These are phyloP conservation scores for Gambusia yucatana DNA, from an alignment of 2,797 vertebrate genomes.

Conservation along the genomic window DNA sequence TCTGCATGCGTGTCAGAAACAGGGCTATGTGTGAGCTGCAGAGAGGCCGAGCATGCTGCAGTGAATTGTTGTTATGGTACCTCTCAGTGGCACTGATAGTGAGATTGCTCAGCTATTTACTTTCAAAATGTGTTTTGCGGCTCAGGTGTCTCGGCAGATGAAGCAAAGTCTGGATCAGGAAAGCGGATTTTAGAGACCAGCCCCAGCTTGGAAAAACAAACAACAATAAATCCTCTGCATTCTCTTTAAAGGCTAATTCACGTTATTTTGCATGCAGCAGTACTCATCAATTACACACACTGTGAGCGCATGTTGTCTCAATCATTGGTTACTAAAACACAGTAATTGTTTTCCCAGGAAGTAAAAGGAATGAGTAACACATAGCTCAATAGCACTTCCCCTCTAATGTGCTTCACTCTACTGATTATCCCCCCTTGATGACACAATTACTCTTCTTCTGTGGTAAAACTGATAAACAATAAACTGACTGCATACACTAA, in stretches of 20 bases:
- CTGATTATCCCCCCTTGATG: constrained; percentile 74
- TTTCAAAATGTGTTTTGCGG: constrained; percentile 52
- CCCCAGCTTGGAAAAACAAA: constrained; percentile 23
- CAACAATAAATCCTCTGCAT: constrained; percentile 10
- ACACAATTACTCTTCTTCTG: constrained; percentile 75
- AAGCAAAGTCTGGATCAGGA: constrained; percentile 21
- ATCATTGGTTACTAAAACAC: constrained; percentile 76
- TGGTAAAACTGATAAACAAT: constrained; percentile 70
- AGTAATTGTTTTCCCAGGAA: constrained; percentile 79
- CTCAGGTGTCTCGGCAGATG: constrained; percentile 38
- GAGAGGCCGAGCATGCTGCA: constrained; percentile 41
- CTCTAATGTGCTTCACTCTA: constrained; percentile 74
- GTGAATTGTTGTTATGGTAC: constrained; percentile 45
- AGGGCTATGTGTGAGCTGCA: constrained; percentile 39
- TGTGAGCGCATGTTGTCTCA: constrained; percentile 64
- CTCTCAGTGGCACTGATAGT: constrained; percentile 46
- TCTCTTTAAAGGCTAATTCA: constrained; percentile 42
- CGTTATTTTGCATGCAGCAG: constrained; percentile 48
- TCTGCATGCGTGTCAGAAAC: constrained; percentile 10
- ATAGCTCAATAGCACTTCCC: constrained; percentile 77
- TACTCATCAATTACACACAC: constrained; percentile 65
- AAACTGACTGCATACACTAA: constrained; percentile 68
- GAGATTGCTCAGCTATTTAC: constrained; percentile 51
- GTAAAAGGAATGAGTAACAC: constrained; percentile 65
- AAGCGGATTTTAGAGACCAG: constrained; percentile 14